These are phyloP conservation scores for Tuberolachnus salignus DNA, from an alignment of 2,888 invertebrate genomes.

Conservation along the genomic window DNA sequence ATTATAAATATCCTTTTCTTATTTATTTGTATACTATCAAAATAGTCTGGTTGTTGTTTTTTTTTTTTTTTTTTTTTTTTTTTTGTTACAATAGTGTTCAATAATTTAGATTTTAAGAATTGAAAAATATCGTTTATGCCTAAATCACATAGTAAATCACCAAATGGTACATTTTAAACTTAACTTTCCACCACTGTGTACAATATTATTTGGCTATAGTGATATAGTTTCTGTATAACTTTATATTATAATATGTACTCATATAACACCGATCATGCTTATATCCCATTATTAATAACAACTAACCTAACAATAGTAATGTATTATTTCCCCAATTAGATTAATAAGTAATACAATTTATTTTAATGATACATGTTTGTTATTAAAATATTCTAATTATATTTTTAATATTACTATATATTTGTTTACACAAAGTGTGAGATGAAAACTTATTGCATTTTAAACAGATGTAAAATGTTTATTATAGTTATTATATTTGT, in stretches of 20 bases:
- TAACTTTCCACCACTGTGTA: slow-evolving; percentile 41
- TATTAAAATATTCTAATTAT: neutral
- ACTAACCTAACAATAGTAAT: slow-evolving; percentile 33
- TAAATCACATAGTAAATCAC: slow-evolving; percentile 32
- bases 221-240: no score
- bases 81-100: neutral
- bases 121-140: slow-evolving; percentile 24
- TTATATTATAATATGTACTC: neutral
- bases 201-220: slow-evolving; percentile 24
- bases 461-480: neutral
- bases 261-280: neutral
- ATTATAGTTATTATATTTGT: neutral
- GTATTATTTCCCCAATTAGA: neutral
- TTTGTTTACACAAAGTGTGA: neutral
- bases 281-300: neutral
- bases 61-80: slow-evolving; percentile 1
- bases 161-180: neutral
- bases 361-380: neutral
- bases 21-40: neutral
- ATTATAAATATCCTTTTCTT: neutral
- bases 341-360: no score
- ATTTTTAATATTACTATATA: neutral
- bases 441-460: neutral
- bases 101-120: slow-evolving; percentile 16
- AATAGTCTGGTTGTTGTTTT: neutral